A percentile compares a stretch with the other conserved stretches of the same genome.
These are phyloP conservation scores for Trachelipus rathkii DNA, from an alignment of 1,140 invertebrate species.

Conservation along the genomic window DNA sequence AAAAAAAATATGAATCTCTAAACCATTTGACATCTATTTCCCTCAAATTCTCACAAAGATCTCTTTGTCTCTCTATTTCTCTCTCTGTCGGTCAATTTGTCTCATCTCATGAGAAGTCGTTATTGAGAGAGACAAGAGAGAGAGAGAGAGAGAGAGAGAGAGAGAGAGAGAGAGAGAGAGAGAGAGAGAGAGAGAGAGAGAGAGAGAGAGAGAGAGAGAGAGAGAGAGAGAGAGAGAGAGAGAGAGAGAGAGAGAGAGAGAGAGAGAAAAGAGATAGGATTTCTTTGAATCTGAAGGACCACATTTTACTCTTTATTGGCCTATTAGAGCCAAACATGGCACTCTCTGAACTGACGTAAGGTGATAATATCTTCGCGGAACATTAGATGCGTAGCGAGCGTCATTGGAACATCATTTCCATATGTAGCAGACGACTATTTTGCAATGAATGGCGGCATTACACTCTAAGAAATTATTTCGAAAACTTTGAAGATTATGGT, in stretches of 20 bases:
- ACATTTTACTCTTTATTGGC: constrained; percentile 10
- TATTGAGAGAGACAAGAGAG: not conserved
- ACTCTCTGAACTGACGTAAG: not conserved
- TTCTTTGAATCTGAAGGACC: constrained; percentile 9
- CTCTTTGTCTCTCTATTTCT: not conserved
- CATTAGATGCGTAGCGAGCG: not conserved
- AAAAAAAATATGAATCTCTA: no score
- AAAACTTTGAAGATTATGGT: no score
- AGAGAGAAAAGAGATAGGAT: not conserved
- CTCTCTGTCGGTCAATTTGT: not conserved
- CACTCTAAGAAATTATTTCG: no score
- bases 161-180: not conserved
- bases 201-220: not conserved
- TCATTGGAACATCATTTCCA: not conserved
- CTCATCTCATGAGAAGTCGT: not conserved
- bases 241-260: not conserved
- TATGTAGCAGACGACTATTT: not conserved
- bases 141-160: not conserved
- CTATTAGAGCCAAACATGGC: constrained; percentile 4
- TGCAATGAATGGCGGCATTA: not conserved
- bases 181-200: not conserved
- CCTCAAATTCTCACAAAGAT: not conserved
- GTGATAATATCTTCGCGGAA: not conserved
- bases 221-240: not conserved
- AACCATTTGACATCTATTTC: no score